Base-by-base conservation (phyloP, 2,888 invertebrate genomes). In the Cheilosia urbana region DNA sequence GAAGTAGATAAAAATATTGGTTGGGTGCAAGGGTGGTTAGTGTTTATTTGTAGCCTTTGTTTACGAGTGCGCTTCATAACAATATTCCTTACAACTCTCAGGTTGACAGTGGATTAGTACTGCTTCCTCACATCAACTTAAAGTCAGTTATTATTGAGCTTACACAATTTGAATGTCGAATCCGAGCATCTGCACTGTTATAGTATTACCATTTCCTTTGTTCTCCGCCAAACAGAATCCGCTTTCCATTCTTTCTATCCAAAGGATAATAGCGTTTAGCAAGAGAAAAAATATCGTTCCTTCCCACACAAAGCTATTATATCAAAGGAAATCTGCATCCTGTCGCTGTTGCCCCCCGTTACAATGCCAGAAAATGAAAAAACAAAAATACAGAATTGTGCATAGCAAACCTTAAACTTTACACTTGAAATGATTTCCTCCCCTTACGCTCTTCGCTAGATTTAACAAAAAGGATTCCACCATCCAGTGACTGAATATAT, bases 281-380 rank as follows among this genome's bases (percentile, higher is more conserved):
- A 7, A 40, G 15, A 24, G n/a, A 11, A 34, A 60, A 9, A 69
- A 57, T 13, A 47, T 1, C 0, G 30, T 53, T 62, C 40, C 45
- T 45, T 37, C 45, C 30, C 30, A 9, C 34, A 21, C 17, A 63
- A 15, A 55, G 15, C 53, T 17, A 21, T 42, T 15, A 19, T 34
- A 63, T 73, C 62, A 73, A 73, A 73, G 73, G 45, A 34, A 63
- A 62, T 62, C 19, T 63, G 63, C 55, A 55, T 53, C 19, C 53
- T 34, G 45, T 30, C 17, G 21, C 51, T 42, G n/a, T 27, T 53
- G 42, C 45, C 45, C 17, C n/a, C 11, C 34, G 63, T 73, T 63
- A 19, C 51, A 34, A n/a, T 65, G 3, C 51, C 51, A 37, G 34
- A 4, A 2, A 27, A n/a, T 7, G 45, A 47, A 62, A 72, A 24